Base-by-base conservation (phyloP, 2,113 vertebrate species). In the Morone chrysops region DNA sequence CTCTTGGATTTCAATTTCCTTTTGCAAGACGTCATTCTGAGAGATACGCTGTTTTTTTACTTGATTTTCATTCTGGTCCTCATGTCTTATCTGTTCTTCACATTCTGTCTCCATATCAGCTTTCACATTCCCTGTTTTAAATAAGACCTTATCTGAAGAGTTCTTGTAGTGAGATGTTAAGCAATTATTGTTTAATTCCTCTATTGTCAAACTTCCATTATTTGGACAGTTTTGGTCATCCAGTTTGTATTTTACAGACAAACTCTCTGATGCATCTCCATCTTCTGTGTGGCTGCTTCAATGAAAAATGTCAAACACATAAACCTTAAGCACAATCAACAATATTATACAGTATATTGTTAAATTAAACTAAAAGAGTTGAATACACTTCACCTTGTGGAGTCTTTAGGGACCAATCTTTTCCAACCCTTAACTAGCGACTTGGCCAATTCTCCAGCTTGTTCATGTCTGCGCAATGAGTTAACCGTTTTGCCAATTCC, bases 401-500 rank as follows among this genome's bases (percentile, higher is more conserved):
- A 90, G 79, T 94, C 93, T 78, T 95, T 93, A 22, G 92, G 90
- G 87, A 94, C 68, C 48, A 97, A 56, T 81, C 94, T 93, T 83
- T 97, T 96, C 96, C 95, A 97, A 18, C 92, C 85, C 83, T 83
- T 94, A 56, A 97, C 92, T 45, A 96, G 90, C 3, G 80, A 87
- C 89, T 96, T 96, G 65, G 96, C 96, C 68, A 96, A 12, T 75
- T 93, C 94, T 47, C 96, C 96, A 68, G 92, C 96, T 72, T 87
- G 82, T 22, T 79, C 76, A 84, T 97, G 93, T 77, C 96, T 96
- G 47, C 96, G 95, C 66, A 97, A 94, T 60, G 94, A 84, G 71
- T 97, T 96, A 3, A 96, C 95, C 0, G 89, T 91, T 95, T 97
- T 97, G 10, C 95, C 96, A 69, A 96, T 96, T 86, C 95, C 95